phyloP scores from a whole-genome alignment of 2,888 invertebrate genomes.

The Peribatodes rhomboidaria region DNA sequence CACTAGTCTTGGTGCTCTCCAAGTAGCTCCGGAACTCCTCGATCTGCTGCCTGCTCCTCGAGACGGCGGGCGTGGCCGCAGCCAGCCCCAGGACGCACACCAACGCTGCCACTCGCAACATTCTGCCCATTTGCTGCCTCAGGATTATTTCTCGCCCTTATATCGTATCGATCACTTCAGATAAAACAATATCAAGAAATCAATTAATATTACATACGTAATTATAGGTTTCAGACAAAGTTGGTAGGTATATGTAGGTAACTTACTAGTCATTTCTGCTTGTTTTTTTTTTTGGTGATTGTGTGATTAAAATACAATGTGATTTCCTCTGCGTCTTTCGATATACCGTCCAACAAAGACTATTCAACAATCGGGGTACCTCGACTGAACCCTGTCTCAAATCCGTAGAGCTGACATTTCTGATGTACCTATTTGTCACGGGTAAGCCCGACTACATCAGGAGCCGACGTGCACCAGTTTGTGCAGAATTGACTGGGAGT shows the following conservation, averaged over 20 bases:
- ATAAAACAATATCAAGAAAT: conserved; percentile 54
- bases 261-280: conserved; percentile 8
- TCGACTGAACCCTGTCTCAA: too few relatives aligned
- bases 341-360: too few relatives aligned
- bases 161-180: conserved; percentile 49
- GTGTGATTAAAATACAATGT: conserved; percentile 6
- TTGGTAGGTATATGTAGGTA: not conserved
- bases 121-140: conserved; percentile 44
- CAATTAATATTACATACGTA: conserved; percentile 48
- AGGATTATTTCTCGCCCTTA: conserved; percentile 11
- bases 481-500: too few relatives aligned
- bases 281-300: conserved; percentile 11
- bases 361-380: too few relatives aligned
- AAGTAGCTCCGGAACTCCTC: conserved; percentile 70
- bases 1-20: conserved; percentile 68
- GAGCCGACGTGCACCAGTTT: too few relatives aligned
- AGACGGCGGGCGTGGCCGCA: conserved; percentile 62
- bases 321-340: conserved; percentile 1
- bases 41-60: conserved; percentile 67
- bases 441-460: too few relatives aligned
- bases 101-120: conserved; percentile 61
- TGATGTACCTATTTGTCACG: too few relatives aligned
- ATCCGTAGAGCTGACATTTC: too few relatives aligned
- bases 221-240: conserved; percentile 26
- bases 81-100: conserved; percentile 60